These are phyloP conservation scores for Daktulosphaira vitifoliae DNA, from an alignment of 1,140 invertebrate species.

Conservation along the genomic window DNA sequence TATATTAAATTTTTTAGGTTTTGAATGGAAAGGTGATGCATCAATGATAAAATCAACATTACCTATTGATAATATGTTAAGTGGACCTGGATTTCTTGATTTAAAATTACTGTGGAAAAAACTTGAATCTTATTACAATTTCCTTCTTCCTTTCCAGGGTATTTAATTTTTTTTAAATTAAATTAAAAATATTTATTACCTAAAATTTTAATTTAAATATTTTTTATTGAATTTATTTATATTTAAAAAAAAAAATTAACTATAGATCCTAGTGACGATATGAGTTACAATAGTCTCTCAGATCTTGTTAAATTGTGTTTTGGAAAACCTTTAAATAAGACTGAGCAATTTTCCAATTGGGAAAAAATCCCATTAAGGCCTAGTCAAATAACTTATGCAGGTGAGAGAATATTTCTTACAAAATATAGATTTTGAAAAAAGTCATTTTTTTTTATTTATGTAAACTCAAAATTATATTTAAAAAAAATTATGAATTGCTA, in stretches of 20 bases:
- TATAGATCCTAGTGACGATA: slow-evolving; percentile 30
- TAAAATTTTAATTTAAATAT: too few species aligned
- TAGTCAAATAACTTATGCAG: slow-evolving; percentile 69
- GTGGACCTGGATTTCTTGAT: slow-evolving; percentile 48
- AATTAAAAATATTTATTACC: too few species aligned
- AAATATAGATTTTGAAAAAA: too few species aligned
- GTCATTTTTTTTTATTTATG: too few species aligned
- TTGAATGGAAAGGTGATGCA: slow-evolving; percentile 52
- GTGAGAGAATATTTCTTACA: too few species aligned
- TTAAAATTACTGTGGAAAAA: slow-evolving; percentile 48
- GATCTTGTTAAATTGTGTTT: slow-evolving; percentile 62
- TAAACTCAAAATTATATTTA: too few species aligned
- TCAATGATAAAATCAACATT: slow-evolving; percentile 49
- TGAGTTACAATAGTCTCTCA: slow-evolving; percentile 50
- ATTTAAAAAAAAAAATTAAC: too few species aligned
- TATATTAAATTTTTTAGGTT: slow-evolving; percentile 44
- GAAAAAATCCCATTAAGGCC: slow-evolving; percentile 64
- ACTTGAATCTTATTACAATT: slow-evolving; percentile 45
- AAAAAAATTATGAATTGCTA: not conserved
- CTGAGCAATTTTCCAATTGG: slow-evolving; percentile 82
- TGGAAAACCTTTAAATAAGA: slow-evolving; percentile 64
- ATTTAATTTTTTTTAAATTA: slow-evolving; percentile 41
- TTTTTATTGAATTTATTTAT: too few species aligned
- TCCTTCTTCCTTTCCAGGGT: slow-evolving; percentile 47
- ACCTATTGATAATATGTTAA: slow-evolving; percentile 46